Base-by-base conservation (phyloP, 2,888 invertebrate species). In the Drosophila buzzatii region DNA sequence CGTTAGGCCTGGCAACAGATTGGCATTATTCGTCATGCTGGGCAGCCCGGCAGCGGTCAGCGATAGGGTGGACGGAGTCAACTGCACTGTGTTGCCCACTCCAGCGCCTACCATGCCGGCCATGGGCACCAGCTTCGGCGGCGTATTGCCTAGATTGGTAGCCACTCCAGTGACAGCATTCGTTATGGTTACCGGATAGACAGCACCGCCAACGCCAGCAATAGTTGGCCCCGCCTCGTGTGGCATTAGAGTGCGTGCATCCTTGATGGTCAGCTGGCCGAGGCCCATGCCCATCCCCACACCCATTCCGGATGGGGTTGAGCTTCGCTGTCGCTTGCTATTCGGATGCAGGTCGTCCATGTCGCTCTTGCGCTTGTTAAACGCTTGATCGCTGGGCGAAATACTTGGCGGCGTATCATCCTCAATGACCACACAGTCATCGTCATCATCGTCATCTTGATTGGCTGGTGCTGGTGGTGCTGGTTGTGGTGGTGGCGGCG, bases 1-100 rank as follows among this genome's bases (percentile, higher is more conserved):
- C 23, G 97, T 97, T 31, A 98, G 93, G 9, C 97, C 96, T 0
- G 97, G 97, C 82, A 98, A 92, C 75, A 97, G 95, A 41, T 95
- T 95, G 44, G 95, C 94, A 92, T 90, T 95, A 33, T 90, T 80
- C 55, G 82, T 86, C 93, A 91, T 79, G 47, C 82, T 87, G 31
- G 90, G 82, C 70, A 91, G 62, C 23, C 82, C 80, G 20, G 80
- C 76, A 20, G 75, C 77, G n/a, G 76, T 68, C 6, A 89, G 44
- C 6, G 90, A 81, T 16, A 86, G 47, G 12, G 89, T 89, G 16
- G 73, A 92, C 91, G 76, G 72, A 62, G 81, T 81, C 47, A 85
- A 62, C 61, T 76, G 85, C 23, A 79, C 74, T 33, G 85, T 71
- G 81, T 57, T 60, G 31, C 70, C 79, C 27, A 55, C 7, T 12